Evolutionary conservation across 2,113 vertebrate species (phyloP).

Genomic region (Colius striatus): DNA sequence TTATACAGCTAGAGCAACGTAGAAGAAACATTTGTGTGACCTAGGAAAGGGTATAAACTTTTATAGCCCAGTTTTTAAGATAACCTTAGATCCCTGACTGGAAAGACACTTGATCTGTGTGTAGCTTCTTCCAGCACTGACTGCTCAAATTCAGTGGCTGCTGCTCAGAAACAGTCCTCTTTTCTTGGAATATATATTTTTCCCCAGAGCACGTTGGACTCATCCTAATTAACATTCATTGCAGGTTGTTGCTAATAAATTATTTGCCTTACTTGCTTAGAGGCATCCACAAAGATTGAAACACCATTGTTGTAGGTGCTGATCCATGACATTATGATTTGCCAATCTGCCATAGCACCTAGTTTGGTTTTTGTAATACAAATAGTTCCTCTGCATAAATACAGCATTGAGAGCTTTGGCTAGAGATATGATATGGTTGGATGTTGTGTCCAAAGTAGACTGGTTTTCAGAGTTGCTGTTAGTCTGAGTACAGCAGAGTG

Average conservation of each 20-base stretch:
- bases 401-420: not conserved
- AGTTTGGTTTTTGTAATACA: not conserved
- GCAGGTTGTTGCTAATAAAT: not conserved
- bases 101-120: not conserved
- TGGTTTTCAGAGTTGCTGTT: not conserved
- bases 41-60: not conserved
- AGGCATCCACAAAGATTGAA: not conserved
- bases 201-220: not conserved
- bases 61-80: not conserved
- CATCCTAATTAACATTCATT: not conserved
- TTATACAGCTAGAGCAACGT: not conserved
- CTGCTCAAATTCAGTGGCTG: not conserved
- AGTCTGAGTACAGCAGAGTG: not conserved
- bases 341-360: not conserved
- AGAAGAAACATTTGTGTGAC: not conserved
- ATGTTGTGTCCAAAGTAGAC: not conserved
- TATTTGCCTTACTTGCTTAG: not conserved
- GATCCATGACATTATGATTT: not conserved
- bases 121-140: not conserved
- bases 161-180: not conserved
- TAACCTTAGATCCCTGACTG: not conserved
- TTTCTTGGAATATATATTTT: not conserved
- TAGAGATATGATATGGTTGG: accelerated
- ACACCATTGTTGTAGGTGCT: not conserved
- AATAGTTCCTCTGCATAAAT: not conserved